A percentile compares a stretch with the other conserved stretches of the same genome.
Evolutionary conservation across 2,113 vertebrate genomes (phyloP).

Genomic region (Microcebus ravelobensis): DNA sequence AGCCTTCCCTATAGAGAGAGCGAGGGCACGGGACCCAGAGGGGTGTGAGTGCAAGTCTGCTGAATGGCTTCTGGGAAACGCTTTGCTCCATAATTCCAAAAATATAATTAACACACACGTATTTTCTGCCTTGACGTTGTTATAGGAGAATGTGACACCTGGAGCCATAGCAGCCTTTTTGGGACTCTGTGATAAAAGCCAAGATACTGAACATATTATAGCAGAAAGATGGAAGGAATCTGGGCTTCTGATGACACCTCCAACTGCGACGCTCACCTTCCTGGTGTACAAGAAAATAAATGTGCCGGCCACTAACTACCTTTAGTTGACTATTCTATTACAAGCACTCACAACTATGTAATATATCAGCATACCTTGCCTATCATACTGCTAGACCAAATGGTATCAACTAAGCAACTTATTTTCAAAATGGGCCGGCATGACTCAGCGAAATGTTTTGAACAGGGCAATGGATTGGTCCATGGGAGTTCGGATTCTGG

Average conservation of each 20-base stretch:
- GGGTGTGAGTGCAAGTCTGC: background rate
- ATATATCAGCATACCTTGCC: background rate
- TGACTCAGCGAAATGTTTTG: background rate
- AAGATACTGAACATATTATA: background rate
- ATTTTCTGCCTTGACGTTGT: background rate
- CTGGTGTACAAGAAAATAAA: background rate
- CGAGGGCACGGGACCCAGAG: rapidly evolving
- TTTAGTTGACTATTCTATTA: background rate
- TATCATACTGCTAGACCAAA: background rate
- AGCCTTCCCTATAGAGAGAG: background rate
- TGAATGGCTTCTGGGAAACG: background rate
- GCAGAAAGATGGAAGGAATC: background rate
- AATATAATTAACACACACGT: background rate
- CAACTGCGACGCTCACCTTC: background rate
- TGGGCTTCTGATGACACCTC: background rate
- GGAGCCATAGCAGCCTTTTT: background rate
- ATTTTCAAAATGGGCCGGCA: background rate
- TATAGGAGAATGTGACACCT: background rate
- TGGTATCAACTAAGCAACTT: background rate
- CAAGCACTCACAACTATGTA: background rate
- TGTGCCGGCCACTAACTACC: background rate
- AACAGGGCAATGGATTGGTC: background rate
- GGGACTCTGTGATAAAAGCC: background rate
- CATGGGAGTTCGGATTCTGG: background rate
- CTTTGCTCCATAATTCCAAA: background rate